These are phyloP conservation scores for Egretta garzetta DNA, from an alignment of 2,113 vertebrate species.

Conservation along the genomic window DNA sequence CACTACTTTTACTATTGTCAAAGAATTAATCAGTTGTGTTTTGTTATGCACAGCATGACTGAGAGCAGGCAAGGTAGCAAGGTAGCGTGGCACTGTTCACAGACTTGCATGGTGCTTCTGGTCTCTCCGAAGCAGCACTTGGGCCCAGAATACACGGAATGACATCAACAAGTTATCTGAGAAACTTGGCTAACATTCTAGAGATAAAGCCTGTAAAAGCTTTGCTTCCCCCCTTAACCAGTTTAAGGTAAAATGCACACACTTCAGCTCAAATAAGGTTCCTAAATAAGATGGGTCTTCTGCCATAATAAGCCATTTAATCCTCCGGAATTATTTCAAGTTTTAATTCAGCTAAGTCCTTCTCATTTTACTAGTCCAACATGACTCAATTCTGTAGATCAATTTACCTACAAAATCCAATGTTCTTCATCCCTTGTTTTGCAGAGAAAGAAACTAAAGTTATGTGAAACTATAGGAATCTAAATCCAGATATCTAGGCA, in stretches of 20 bases:
- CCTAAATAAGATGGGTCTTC: not conserved
- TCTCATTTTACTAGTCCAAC: not conserved
- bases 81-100: not conserved
- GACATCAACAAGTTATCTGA: constrained; percentile 45
- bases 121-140: not conserved
- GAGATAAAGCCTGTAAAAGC: not conserved
- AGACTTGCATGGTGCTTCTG: not conserved
- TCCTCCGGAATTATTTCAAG: not conserved
- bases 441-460: not conserved
- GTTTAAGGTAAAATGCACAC: not conserved
- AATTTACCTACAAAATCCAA: not conserved
- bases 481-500: not conserved
- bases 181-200: constrained; percentile 16
- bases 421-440: not conserved
- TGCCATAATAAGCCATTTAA: not conserved
- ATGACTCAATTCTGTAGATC: not conserved
- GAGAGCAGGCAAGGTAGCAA: not conserved
- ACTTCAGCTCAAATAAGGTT: not conserved
- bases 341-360: not conserved
- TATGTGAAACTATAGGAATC: not conserved
- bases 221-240: not conserved
- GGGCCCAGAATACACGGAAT: not conserved
- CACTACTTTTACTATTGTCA: not conserved
- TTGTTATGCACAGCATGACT: not conserved
- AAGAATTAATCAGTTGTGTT: not conserved